phyloP scores from a whole-genome alignment of 2,888 invertebrate genomes.

The Drosophila picticornis region DNA sequence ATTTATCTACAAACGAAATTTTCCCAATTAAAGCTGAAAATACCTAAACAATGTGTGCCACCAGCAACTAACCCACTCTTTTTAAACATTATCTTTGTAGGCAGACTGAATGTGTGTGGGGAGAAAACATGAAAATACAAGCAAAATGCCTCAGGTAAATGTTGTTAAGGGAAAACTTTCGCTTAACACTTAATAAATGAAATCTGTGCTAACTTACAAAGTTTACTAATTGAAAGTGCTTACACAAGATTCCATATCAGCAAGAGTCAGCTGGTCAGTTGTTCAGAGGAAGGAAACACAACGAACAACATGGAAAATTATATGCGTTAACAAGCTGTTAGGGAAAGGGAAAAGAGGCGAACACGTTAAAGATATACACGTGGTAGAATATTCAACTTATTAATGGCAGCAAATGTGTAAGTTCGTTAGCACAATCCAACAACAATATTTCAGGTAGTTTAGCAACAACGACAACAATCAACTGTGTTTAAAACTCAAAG shows the following conservation, averaged over 20 bases:
- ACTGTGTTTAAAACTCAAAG: constrained; percentile 21
- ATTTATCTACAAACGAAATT: background rate
- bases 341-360: background rate
- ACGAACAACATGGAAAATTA: constrained; percentile 41
- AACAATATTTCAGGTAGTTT: background rate
- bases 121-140: constrained; percentile 16
- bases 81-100: constrained; percentile 19
- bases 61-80: constrained; percentile 1
- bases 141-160: constrained; percentile 38
- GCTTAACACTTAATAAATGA: constrained; percentile 20
- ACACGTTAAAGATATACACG: constrained; percentile 3
- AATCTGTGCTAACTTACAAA: constrained; percentile 59
- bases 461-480: constrained; percentile 1
- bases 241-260: constrained; percentile 3
- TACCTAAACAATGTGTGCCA: background rate
- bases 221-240: constrained; percentile 66
- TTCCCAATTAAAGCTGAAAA: background rate
- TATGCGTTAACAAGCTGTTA: constrained; percentile 10
- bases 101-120: background rate
- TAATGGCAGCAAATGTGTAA: constrained; percentile 66
- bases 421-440: constrained; percentile 56
- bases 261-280: constrained; percentile 19
- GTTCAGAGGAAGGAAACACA: background rate
- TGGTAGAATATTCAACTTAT: constrained; percentile 58
- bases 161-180: constrained; percentile 7